Evolutionary conservation across 2,888 invertebrate genomes (phyloP).

Genomic region (Aspidiotus destructor): DNA sequence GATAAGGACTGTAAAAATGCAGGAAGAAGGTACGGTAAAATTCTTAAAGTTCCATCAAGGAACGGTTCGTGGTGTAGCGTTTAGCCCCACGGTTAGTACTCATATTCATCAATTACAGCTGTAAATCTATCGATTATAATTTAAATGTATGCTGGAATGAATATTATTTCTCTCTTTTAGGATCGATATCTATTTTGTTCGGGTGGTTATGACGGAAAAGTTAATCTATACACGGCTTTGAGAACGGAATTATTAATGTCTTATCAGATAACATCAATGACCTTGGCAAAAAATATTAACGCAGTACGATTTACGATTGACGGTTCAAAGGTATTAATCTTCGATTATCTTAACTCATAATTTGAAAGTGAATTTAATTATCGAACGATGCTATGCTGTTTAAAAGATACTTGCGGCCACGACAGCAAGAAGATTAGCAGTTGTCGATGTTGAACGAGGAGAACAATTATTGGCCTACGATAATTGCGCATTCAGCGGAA

Average conservation of each 20-base stretch:
- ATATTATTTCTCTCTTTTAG: conserved; percentile 38
- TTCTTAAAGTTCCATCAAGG: conserved; percentile 43
- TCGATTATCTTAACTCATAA: background rate
- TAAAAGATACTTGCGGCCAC: conserved; percentile 45
- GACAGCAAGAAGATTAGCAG: conserved; percentile 44
- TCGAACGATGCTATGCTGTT: conserved; percentile 13
- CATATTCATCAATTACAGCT: conserved; percentile 1
- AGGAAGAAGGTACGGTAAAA: conserved; percentile 42
- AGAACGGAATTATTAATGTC: conserved; percentile 44
- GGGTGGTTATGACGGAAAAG: conserved; percentile 46
- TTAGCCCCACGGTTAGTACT: conserved; percentile 41
- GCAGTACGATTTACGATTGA: conserved; percentile 45
- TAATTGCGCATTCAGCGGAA: conserved; percentile 45
- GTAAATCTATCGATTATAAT: background rate
- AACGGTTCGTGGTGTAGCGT: conserved; percentile 43
- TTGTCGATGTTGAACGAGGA: conserved; percentile 46
- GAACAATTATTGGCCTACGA: conserved; percentile 45
- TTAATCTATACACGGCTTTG: conserved; percentile 45
- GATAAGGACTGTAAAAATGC: conserved; percentile 38
- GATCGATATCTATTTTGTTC: conserved; percentile 46
- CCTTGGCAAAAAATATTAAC: conserved; percentile 44
- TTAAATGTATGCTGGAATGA: background rate
- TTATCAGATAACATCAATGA: conserved; percentile 44
- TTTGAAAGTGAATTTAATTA: background rate
- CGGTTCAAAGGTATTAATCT: conserved; percentile 41